Evolutionary conservation across 2,888 invertebrate genomes (phyloP).

Genomic region (Campopleginae sp.): DNA sequence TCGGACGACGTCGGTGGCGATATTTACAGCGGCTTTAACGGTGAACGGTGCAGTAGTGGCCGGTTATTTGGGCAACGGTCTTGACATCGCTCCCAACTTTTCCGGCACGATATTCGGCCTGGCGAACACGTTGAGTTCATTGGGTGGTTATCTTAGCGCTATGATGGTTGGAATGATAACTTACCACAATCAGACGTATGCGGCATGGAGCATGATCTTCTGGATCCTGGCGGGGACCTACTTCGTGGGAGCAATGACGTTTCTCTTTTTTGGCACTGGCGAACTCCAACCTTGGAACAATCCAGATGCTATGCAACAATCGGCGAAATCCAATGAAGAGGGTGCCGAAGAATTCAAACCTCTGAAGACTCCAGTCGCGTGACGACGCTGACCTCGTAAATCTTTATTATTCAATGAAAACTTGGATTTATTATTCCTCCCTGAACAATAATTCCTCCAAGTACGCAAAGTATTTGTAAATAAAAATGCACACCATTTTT

Average conservation of each 20-base stretch:
- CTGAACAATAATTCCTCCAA: slow-evolving; percentile 34
- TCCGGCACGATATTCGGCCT: slow-evolving; percentile 95
- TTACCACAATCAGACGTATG: slow-evolving; percentile 89
- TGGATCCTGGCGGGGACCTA: slow-evolving; percentile 91
- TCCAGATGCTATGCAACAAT: slow-evolving; percentile 65
- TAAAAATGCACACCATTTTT: slow-evolving; percentile 57
- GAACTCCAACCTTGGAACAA: slow-evolving; percentile 87
- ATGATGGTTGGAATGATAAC: slow-evolving; percentile 93
- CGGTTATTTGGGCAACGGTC: slow-evolving; percentile 93
- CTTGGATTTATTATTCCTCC: slow-evolving; percentile 6
- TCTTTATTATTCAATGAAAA: slow-evolving; percentile 11
- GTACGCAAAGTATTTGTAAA: slow-evolving; percentile 62
- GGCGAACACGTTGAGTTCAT: slow-evolving; percentile 94
- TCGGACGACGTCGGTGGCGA: slow-evolving; percentile 89
- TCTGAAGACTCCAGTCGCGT: slow-evolving; percentile 81
- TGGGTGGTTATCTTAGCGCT: slow-evolving; percentile 93
- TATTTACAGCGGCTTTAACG: slow-evolving; percentile 92
- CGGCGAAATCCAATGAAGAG: slow-evolving; percentile 55
- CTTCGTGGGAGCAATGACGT: slow-evolving; percentile 87
- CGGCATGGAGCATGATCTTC: slow-evolving; percentile 93
- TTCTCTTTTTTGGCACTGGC: slow-evolving; percentile 88
- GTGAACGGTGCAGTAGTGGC: slow-evolving; percentile 94
- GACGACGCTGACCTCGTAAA: slow-evolving; percentile 73
- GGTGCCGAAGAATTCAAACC: slow-evolving; percentile 83
- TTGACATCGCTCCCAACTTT: slow-evolving; percentile 95